Evolutionary conservation across 2,888 invertebrate species (phyloP), one percentile per base, ranked within the genome.

Genomic region (Aricia artaxerxes): DNA sequence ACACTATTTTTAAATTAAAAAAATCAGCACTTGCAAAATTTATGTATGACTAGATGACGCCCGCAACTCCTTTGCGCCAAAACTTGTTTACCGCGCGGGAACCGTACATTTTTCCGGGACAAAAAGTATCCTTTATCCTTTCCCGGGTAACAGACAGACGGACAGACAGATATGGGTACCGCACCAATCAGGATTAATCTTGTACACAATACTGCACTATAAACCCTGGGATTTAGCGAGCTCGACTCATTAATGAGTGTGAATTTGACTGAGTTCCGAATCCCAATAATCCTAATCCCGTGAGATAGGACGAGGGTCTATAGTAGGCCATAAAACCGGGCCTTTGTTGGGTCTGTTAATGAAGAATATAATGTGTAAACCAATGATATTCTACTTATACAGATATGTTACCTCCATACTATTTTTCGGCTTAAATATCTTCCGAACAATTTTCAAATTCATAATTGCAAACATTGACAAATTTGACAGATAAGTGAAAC

Each of bases 191-290:
- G 57, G 4, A 57, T 57, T 61, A 61, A 24, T n/a, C 24, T 24
- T 24, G 24, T 24, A 35, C 7, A 69, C 24, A 64, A 64, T 64
- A 64, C 24, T 24, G 4, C 13, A 35, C 1, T 69, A 11, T 35
- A 31, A 69, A 13, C 35, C 69, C 13, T 5, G 5, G 35, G 35
- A 69, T 69, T 13, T 24, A 13, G 35, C 2, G 35, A 13, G 64
- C 31, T 64, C 31, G 13, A 13, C 35, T 35, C 69, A 35, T 69
- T 69, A 69, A 69, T 35, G 69, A 69, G 69, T 69, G 69, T 69
- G 35, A 69, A 69, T 69, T 31, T 64, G 64, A 64, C 64, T 31
- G 64, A 64, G 64, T 64, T 64, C 31, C 64, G 64, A 64, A 64
- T 64, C 11, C 64, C 64, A 31, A 64, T 64, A 64, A 64, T 64